Percentiles rank a stretch among this genome's conserved stretches.
Conservation (phyloP, 2,797 vertebrate species). For the Lacerta agilis region DNA sequence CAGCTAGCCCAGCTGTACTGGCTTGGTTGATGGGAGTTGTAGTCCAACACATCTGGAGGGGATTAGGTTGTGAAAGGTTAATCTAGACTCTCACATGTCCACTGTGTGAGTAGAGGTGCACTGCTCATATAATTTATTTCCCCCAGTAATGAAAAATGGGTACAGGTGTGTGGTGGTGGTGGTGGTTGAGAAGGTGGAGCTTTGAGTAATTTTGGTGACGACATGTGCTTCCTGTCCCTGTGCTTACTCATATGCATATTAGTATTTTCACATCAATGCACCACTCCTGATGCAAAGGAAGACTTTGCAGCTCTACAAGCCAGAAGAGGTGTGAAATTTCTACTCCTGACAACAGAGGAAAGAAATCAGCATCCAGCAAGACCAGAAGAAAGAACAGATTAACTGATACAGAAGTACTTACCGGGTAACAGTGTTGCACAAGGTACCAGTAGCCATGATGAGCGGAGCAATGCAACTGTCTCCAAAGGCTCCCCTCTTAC, state of each 20-base stretch:
- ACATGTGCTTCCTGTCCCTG: not conserved
- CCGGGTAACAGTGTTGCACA: not conserved
- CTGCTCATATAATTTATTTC: not conserved
- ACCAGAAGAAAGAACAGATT: not conserved
- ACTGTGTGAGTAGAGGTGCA: not conserved
- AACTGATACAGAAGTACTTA: not conserved
- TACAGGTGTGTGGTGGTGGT: not conserved
- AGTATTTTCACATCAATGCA: not conserved
- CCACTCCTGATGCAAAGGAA: not conserved
- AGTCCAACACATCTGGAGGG: no score
- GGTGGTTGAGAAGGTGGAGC: not conserved
- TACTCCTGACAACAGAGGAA: not conserved
- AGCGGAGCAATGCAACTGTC: not conserved
- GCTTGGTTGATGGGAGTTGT: no score
- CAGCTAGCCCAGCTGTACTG: no score
- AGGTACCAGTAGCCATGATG: not conserved
- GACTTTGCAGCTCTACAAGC: not conserved
- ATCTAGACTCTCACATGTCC: not conserved
- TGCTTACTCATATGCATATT: constrained; percentile 4
- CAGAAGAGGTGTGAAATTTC: not conserved
- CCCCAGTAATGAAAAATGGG: not conserved
- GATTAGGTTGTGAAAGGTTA: not conserved
- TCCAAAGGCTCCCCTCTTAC: not conserved
- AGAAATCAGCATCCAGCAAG: not conserved
- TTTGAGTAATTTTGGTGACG: not conserved